Conservation (phyloP, 1,140 invertebrate species). For the Chrysomallon squamiferum region DNA sequence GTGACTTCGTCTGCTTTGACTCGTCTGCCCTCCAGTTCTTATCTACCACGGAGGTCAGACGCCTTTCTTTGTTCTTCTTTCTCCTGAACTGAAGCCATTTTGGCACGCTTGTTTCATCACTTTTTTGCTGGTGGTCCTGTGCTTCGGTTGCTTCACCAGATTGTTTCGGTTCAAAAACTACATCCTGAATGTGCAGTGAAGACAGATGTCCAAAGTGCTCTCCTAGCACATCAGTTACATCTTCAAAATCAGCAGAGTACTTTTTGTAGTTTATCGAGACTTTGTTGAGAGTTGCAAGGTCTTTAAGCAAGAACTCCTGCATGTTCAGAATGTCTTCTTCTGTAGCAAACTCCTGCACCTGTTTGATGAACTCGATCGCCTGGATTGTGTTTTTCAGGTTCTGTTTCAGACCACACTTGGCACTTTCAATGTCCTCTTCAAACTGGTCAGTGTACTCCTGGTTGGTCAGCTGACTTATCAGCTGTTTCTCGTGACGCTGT, state of each 20-base stretch:
- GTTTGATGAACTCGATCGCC: constrained; percentile 31
- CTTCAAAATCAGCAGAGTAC: constrained; percentile 5
- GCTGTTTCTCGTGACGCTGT: constrained; percentile 27
- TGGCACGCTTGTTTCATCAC: background rate
- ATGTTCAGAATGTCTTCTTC: constrained; percentile 27
- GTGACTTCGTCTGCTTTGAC: too few species aligned
- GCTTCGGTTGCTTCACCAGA: background rate
- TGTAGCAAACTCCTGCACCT: constrained; percentile 27
- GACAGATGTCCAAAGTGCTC: constrained; percentile 23
- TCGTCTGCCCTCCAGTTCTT: too few species aligned
- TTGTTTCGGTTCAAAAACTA: constrained; percentile 18
- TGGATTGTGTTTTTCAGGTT: constrained; percentile 32
- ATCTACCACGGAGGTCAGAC: too few species aligned
- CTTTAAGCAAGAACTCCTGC: constrained; percentile 12
- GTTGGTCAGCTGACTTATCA: constrained; percentile 28
- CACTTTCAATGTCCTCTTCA: constrained; percentile 12
- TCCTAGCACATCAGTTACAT: constrained; percentile 9
- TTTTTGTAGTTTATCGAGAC: constrained; percentile 9
- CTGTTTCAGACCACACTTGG: constrained; percentile 23
- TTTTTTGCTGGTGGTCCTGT: constrained; percentile 12
- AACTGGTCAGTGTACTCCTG: constrained; percentile 18
- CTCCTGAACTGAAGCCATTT: background rate
- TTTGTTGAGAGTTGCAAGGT: constrained; percentile 9
- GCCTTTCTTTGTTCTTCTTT: too few species aligned
- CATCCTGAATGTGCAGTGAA: background rate